Evolutionary conservation across 2,888 invertebrate genomes (phyloP), one percentile per base, ranked within the genome.

Genomic region (Bursaphelenchus okinawaensis): DNA sequence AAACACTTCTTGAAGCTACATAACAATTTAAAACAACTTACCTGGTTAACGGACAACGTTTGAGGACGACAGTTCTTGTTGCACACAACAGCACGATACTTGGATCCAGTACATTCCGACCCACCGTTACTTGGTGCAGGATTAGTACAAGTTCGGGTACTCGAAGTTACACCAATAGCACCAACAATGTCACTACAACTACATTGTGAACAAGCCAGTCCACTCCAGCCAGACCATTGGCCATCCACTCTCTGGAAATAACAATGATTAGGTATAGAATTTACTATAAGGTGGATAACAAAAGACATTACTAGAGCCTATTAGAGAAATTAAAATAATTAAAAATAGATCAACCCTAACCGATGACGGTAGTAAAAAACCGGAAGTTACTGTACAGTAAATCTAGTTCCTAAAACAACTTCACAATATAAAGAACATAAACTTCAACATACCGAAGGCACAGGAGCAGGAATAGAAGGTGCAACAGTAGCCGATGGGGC

Each of bases 121-220:
- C 82, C 82, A 3, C 82, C 82, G 65, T 82, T 83, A 0, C 67
- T 61, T 9, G 82, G 82, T 19, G 74, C 67, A 7, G 82, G 82
- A 59, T 72, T 76, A 19, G 76, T 74, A 66, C 82, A 82, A 2
- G 77, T 72, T 65, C 77, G 63, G 7, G 55, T 63, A 22, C 68
- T 70, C 22, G 52, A 28, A 0, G 72, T 58, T 19, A 79, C 63
- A 16, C 76, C 75, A 19, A 80, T 65, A n/a, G 70, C 64, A 50
- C 72, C 73, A 26, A 59, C 26, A 50, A 82, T 71, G 9, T 67
- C 64, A 1, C 77, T 69, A 67, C 82, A 82, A 7, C 68, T 63
- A 65, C 82, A 83, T 31, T 70, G 71, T 20, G 68, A 65, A 67
- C 82, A 82, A 9, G 69, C 62, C n/a, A 72, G 65, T 2, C 66